Evolutionary conservation across 92 coral and sea anemone species (phyloP), one percentile per base, ranked within the genome.

Genomic region (Epizoanthus illoricatus): DNA sequence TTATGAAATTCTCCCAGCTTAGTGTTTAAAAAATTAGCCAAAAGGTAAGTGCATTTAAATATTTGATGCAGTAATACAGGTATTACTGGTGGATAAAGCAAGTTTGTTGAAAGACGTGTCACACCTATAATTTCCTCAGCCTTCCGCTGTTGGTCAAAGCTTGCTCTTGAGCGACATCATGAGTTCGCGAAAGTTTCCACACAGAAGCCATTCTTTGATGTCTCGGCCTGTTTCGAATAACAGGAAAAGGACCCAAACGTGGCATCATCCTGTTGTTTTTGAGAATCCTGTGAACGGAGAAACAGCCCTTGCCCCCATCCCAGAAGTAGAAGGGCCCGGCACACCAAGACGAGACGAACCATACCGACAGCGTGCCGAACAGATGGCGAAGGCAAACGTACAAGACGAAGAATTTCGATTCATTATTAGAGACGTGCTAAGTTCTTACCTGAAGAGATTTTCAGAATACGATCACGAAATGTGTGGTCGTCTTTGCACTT

Each of bases 371-470:
- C 13, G 2, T 2, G 89, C 83, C 21, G 63, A 70, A 58, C 73
- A 85, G 10, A 41, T 69, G 23, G 23, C 84, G 19, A 80, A 80
- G 55, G 67, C 40, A 17, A 78, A 59, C 36, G 79, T 87, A 5
- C 95, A 92, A 82, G 92, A 92, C 33, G 85, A 65, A 61, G 87
- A 87, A 40, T 65, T 89, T 33, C 80, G 91, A 13, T 55, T 58
- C 15, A 67, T 92, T n/a, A 92, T 92, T 19, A 64, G 83, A 9
- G 92, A 92, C 15, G 87, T 92, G 8, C 73, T 92, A 12, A 70
- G 71, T n/a, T 87, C 95, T 7, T 92, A 92, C 61, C 74, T 92
- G 62, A 70, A 80, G 68, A 86, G 83, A 80, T 92, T 89, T 82
- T 80, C 90, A 7, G 76, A 88, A 28, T 92, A 92, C 45, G 81